Conservation (phyloP, 2,797 vertebrate genomes). For the Brachyrhaphis roseni region DNA sequence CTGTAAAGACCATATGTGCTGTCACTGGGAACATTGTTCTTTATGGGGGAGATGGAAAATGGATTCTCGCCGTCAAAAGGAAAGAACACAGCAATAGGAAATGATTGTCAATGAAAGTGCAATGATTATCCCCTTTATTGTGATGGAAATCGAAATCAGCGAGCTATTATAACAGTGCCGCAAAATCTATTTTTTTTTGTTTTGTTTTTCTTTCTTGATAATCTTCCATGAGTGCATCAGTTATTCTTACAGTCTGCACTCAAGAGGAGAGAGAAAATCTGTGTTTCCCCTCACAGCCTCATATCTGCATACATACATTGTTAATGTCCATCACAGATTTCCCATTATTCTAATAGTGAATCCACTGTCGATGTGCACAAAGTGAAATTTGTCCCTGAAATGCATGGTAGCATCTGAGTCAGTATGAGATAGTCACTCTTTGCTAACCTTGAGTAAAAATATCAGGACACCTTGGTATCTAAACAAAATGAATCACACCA, state of each 20-base stretch:
- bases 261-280: slow-evolving; percentile 1
- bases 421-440: background rate
- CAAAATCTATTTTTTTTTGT: slow-evolving; percentile 33
- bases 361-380: slow-evolving; percentile 16
- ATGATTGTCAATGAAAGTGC: slow-evolving; percentile 46
- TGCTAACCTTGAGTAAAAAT: background rate
- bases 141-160: slow-evolving; percentile 62
- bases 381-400: slow-evolving; percentile 27
- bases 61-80: slow-evolving; percentile 30
- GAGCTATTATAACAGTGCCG: slow-evolving; percentile 37
- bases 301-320: slow-evolving; percentile 20
- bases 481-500: background rate
- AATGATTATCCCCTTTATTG: slow-evolving; percentile 57
- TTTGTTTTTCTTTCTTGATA: slow-evolving; percentile 40
- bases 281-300: slow-evolving; percentile 9
- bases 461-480: background rate
- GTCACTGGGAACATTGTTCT: slow-evolving; percentile 36
- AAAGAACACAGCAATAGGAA: slow-evolving; percentile 30
- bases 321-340: slow-evolving; percentile 27
- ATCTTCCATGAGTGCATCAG: slow-evolving; percentile 46
- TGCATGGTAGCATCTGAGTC: background rate
- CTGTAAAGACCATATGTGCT: slow-evolving; percentile 16
- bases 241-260: slow-evolving; percentile 34
- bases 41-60: slow-evolving; percentile 48
- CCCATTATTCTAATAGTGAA: slow-evolving; percentile 16